phyloP scores from a whole-genome alignment of 1,140 invertebrate genomes.

The Oedothorax gibbosus region DNA sequence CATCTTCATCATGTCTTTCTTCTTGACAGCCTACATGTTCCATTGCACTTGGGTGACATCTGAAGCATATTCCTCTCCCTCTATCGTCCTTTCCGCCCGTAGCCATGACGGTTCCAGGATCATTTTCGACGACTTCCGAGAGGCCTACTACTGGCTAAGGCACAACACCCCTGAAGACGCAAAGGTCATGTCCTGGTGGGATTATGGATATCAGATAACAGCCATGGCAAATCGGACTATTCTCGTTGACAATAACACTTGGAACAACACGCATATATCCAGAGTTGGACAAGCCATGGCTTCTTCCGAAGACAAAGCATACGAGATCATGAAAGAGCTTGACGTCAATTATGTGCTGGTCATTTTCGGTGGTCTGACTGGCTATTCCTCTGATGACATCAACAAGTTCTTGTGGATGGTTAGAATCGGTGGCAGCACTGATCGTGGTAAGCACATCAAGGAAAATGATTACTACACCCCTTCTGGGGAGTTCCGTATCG shows the following conservation, averaged over 20 bases:
- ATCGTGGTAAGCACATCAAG: slow-evolving; percentile 92
- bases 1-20: slow-evolving; percentile 83
- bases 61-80: slow-evolving; percentile 97
- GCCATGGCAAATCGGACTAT: slow-evolving; percentile 99
- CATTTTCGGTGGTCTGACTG: slow-evolving; percentile 97
- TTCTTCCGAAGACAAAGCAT: slow-evolving; percentile 93
- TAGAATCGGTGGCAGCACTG: slow-evolving; percentile 95
- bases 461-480: slow-evolving; percentile 97
- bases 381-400: slow-evolving; percentile 98
- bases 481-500: slow-evolving; percentile 93
- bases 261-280: slow-evolving; percentile 99
- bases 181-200: slow-evolving; percentile 99
- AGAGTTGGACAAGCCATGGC: slow-evolving; percentile 98
- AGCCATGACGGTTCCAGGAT: slow-evolving; percentile 93
- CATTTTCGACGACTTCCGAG: slow-evolving; percentile 98
- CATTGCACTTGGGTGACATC: slow-evolving; percentile 99
- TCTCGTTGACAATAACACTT: slow-evolving; percentile 99
- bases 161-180: slow-evolving; percentile 94
- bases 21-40: slow-evolving; percentile 92
- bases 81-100: slow-evolving; percentile 95
- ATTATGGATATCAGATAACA: slow-evolving; percentile 99
- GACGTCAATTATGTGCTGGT: slow-evolving; percentile 98
- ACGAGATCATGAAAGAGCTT: slow-evolving; percentile 96
- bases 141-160: slow-evolving; percentile 97
- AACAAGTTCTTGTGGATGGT: slow-evolving; percentile 99